Evolutionary conservation across 1,140 invertebrate species (phyloP).

Genomic region (Proctacanthus coquilletti): DNA sequence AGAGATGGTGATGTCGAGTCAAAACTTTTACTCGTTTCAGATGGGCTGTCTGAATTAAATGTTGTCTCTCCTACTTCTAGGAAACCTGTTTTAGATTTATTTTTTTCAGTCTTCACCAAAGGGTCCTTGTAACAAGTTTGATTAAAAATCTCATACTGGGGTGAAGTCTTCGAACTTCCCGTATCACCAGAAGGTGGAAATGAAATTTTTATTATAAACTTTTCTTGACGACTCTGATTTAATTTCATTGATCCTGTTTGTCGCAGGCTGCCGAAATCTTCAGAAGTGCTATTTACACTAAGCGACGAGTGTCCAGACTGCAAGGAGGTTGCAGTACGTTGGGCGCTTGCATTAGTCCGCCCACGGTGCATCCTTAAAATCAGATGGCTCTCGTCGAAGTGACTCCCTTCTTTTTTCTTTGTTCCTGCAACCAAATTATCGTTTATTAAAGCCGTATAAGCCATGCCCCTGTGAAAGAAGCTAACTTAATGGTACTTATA

Average conservation of each 20-base stretch:
- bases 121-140: too few relatives aligned
- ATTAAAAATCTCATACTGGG: too few relatives aligned
- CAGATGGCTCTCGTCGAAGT: constrained; percentile 72
- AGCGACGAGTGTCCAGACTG: constrained; percentile 27
- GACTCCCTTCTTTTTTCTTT: too few relatives aligned
- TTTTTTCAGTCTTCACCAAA: too few relatives aligned
- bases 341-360: constrained; percentile 19
- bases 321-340: constrained; percentile 22
- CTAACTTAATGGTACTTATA: too few relatives aligned
- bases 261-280: constrained; percentile 1
- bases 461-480: too few relatives aligned
- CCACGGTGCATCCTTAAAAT: constrained; percentile 85
- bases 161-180: too few relatives aligned
- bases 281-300: constrained; percentile 24
- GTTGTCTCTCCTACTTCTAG: constrained; percentile 25
- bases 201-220: too few relatives aligned
- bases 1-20: constrained; percentile 6
- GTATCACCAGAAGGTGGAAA: too few relatives aligned
- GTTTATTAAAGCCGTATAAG: too few relatives aligned
- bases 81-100: constrained; percentile 23
- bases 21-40: constrained; percentile 13
- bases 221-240: background rate
- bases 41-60: constrained; percentile 18
- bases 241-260: constrained; percentile 8
- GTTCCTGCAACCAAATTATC: too few relatives aligned